A percentile compares a stretch with the other conserved stretches of the same genome.
These are phyloP conservation scores for Platerodrilus igneus DNA, from an alignment of 2,888 invertebrate genomes.

Conservation along the genomic window DNA sequence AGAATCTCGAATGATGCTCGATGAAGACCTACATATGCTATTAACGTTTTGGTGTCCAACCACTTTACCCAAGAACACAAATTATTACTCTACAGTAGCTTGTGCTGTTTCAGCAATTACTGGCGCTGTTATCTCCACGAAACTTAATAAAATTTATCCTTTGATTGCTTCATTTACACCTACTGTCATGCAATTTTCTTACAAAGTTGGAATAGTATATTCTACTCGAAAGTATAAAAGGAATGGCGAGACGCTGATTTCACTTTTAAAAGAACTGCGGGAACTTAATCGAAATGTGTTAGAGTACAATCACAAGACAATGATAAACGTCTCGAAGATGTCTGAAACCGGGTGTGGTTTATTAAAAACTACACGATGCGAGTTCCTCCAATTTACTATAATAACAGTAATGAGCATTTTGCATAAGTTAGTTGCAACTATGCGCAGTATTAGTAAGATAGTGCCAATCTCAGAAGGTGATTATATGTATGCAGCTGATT, in stretches of 20 bases:
- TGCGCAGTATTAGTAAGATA: slow-evolving; percentile 5
- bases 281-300: slow-evolving; percentile 6
- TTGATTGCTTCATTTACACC: slow-evolving; percentile 6
- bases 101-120: slow-evolving; percentile 3
- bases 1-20: slow-evolving; percentile 11
- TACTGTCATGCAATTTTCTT: slow-evolving; percentile 1
- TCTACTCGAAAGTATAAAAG: slow-evolving; percentile 4
- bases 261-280: slow-evolving; percentile 2
- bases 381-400: slow-evolving; percentile 4
- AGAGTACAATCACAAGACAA: slow-evolving; percentile 7
- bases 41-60: slow-evolving; percentile 13
- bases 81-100: slow-evolving; percentile 5
- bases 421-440: slow-evolving; percentile 2
- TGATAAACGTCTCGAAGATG: not conserved
- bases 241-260: slow-evolving; percentile 10
- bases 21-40: slow-evolving; percentile 15
- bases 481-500: slow-evolving; percentile 6
- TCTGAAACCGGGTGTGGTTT: no score
- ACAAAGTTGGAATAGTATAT: not conserved
- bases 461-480: slow-evolving; percentile 10
- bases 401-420: slow-evolving; percentile 1
- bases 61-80: not conserved
- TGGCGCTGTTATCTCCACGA: slow-evolving; percentile 8
- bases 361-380: no score
- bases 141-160: slow-evolving; percentile 7